These are phyloP conservation scores for Listrodromus nycthemerus DNA, from an alignment of 2,888 invertebrate genomes.

Conservation along the genomic window DNA sequence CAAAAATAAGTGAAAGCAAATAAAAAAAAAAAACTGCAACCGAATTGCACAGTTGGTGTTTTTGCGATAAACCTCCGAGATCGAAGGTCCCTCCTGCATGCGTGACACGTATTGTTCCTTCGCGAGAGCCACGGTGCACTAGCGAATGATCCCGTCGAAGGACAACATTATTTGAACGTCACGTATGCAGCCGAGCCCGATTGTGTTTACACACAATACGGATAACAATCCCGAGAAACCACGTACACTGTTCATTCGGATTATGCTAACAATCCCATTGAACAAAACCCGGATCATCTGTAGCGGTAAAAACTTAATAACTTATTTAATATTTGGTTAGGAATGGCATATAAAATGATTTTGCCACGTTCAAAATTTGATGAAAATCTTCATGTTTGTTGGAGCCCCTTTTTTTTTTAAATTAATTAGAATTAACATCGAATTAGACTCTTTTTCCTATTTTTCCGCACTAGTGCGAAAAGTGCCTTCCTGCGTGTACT, in stretches of 20 bases:
- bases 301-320: no score
- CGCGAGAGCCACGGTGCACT: slow-evolving; percentile 12
- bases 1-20: neutral
- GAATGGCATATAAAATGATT: no score
- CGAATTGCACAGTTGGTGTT: neutral
- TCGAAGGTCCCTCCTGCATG: slow-evolving; percentile 13
- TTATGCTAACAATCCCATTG: neutral
- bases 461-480: no score
- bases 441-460: no score
- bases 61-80: slow-evolving; percentile 1
- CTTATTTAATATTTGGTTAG: no score
- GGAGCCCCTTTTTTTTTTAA: no score
- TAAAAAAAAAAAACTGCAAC: neutral
- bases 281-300: no score
- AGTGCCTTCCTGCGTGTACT: no score
- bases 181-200: slow-evolving; percentile 24
- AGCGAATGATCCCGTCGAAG: slow-evolving; percentile 8
- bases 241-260: neutral
- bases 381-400: no score
- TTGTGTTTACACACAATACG: slow-evolving; percentile 38
- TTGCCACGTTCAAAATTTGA: no score
- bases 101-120: slow-evolving; percentile 26
- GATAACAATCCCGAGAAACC: slow-evolving; percentile 34
- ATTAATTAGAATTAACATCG: no score
- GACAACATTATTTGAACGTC: slow-evolving; percentile 36